Base-by-base conservation (phyloP, 1,140 invertebrate genomes). In the Micrasema longulum region DNA sequence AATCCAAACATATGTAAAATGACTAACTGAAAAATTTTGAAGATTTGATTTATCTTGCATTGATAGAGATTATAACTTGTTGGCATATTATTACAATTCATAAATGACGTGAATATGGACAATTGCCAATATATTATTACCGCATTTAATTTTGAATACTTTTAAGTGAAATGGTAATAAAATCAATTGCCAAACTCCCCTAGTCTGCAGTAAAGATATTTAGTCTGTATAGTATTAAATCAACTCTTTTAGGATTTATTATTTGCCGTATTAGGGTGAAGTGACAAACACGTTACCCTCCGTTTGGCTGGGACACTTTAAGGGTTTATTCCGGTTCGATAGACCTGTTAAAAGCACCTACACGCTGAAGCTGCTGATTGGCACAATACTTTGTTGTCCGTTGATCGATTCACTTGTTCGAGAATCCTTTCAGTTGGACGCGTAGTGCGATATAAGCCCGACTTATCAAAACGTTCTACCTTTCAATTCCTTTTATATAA, bases 211-310 rank as follows among this genome's bases (percentile, higher is more conserved):
- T 70, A 10, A 41, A 31, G 68, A 64, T 63, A 50, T 45, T 63
- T 41, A 12, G 2, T 47, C 68, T 45, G 57, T 70, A 70, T 63
- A 63, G 68, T 70, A 70, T 70, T 70, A 64, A 70, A 70, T 70
- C 68, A 70, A 70, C 68, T 70, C 68, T 70, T 70, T 70, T 16
- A 69, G 68, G 68, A 70, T 70, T 70, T 70, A 63, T 70, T 70
- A 63, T 70, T 70, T 53, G 68, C 55, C 41, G 63, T 52, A 69
- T 70, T 70, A 70, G 68, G 68, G 68, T 70, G 68, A 36, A 22
- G 52, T 52, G 68, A 70, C 57, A 70, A 70, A 70, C 68, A 70
- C 45, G 55, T 36, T 57, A 64, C 68, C 68, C 68, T 64, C 55
- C 57, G 20, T 53, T 41, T 31, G 67, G 43, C 41, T 36, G 53